These are phyloP conservation scores for Astatotilapia flaviijosephi DNA, from an alignment of 2,113 vertebrate species.

Conservation along the genomic window DNA sequence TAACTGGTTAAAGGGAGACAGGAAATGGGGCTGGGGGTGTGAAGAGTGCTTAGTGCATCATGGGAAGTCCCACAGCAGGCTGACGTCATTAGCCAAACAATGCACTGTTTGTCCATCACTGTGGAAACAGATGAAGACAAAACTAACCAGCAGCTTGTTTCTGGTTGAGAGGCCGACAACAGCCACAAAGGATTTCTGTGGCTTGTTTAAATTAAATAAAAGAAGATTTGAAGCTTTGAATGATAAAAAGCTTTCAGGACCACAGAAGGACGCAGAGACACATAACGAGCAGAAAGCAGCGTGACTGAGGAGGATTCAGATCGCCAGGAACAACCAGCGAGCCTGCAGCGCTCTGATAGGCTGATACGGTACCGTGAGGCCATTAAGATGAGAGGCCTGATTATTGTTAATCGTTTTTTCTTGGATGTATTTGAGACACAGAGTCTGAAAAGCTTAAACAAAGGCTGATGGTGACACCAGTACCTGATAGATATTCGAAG, in stretches of 20 bases:
- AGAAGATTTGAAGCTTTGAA: background rate
- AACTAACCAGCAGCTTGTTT: background rate
- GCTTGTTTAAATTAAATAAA: background rate
- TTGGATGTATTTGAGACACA: background rate
- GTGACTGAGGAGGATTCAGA: background rate
- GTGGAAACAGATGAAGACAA: background rate
- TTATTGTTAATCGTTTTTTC: background rate
- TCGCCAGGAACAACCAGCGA: fast-evolving
- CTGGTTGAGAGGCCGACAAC: fast-evolving
- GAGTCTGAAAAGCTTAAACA: background rate
- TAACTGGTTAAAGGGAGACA: background rate
- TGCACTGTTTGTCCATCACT: background rate
- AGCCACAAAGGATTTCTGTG: background rate
- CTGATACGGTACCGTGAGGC: background rate
- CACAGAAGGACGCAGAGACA: background rate
- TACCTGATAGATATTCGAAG: background rate
- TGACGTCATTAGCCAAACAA: background rate
- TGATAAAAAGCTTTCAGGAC: background rate
- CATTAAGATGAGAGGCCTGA: background rate
- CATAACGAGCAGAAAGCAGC: background rate
- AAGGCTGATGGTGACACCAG: background rate
- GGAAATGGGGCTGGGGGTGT: background rate
- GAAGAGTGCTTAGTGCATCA: background rate
- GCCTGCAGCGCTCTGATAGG: background rate
- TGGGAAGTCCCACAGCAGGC: background rate